A percentile compares a stretch with the other conserved stretches of the same genome.
Conservation (phyloP, 2,113 vertebrate species). For the Gopherus evgoodei region DNA sequence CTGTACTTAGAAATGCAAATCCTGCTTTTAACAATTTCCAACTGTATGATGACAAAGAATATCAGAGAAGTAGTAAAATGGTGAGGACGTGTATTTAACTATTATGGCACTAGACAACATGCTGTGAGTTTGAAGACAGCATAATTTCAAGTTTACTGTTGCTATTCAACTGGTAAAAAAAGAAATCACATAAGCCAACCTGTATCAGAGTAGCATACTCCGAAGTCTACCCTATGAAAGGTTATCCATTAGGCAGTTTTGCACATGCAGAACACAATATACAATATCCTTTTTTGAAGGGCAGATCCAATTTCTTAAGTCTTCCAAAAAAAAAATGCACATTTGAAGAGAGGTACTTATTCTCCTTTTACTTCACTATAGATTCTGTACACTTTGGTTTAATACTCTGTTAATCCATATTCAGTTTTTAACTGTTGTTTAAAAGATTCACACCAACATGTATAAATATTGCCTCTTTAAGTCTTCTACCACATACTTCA, state of each 20-base stretch:
- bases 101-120: background rate
- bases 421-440: background rate
- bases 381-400: background rate
- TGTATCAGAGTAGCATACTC: background rate
- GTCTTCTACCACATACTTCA: background rate
- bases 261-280: slow-evolving; percentile 23
- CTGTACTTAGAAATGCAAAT: background rate
- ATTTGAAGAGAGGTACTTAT: background rate
- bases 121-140: background rate
- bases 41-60: background rate
- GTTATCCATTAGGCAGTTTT: background rate
- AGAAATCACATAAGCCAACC: background rate
- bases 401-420: background rate
- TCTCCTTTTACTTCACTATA: background rate
- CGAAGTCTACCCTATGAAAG: background rate
- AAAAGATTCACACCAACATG: background rate
- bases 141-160: background rate
- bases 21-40: background rate
- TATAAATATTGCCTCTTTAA: background rate
- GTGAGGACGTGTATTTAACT: background rate
- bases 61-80: background rate
- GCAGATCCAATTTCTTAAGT: background rate
- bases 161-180: background rate
- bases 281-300: background rate
- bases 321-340: slow-evolving; percentile 7